These are phyloP conservation scores for Mobula hypostoma DNA, from an alignment of 2,113 vertebrate genomes.

Conservation along the genomic window DNA sequence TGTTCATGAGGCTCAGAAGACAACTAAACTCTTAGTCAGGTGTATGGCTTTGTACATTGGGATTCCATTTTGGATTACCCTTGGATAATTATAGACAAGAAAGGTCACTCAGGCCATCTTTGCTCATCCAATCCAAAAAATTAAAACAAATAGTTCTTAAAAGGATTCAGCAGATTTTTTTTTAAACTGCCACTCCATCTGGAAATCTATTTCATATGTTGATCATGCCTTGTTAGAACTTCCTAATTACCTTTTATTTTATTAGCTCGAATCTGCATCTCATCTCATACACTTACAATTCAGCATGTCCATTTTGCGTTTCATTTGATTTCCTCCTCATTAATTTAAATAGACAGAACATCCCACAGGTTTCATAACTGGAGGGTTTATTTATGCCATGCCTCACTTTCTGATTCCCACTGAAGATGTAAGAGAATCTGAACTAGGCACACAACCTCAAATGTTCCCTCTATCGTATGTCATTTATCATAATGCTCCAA, in stretches of 20 bases:
- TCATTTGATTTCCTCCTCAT: conserved; percentile 3
- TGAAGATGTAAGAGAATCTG: neutral
- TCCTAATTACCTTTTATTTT: neutral
- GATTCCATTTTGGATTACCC: neutral
- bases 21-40: neutral
- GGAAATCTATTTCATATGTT: neutral
- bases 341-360: neutral
- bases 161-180: neutral
- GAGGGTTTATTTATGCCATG: neutral
- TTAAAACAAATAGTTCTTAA: neutral
- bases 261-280: neutral
- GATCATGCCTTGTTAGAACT: neutral
- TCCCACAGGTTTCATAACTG: neutral
- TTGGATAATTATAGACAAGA: neutral
- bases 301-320: neutral
- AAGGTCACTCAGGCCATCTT: neutral
- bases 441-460: neutral
- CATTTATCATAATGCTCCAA: conserved; percentile 7
- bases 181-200: neutral
- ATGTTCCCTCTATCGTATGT: neutral
- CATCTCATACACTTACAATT: neutral
- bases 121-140: neutral
- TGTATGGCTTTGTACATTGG: neutral
- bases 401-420: neutral
- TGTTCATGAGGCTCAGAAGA: neutral